These are phyloP conservation scores for Raphicerus campestris DNA, from an alignment of 2,113 vertebrate species.

Conservation along the genomic window DNA sequence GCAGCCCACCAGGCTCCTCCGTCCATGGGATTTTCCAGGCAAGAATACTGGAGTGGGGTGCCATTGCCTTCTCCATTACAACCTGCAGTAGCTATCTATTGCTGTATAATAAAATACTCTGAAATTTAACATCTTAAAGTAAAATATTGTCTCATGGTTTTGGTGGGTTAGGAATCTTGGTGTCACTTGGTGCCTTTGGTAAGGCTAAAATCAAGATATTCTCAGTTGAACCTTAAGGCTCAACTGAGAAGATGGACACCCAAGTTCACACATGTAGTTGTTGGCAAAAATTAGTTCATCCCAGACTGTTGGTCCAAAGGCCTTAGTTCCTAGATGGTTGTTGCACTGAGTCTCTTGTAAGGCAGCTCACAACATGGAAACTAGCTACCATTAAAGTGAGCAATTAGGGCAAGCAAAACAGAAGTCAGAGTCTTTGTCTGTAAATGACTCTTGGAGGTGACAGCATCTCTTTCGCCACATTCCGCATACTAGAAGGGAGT, in stretches of 20 bases:
- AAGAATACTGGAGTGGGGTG: too few relatives aligned
- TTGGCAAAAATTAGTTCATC: not conserved
- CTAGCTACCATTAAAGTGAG: not conserved
- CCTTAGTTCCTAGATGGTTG: not conserved
- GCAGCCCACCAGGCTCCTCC: too few relatives aligned
- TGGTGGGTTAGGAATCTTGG: not conserved
- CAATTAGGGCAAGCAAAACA: not conserved
- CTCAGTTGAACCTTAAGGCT: not conserved
- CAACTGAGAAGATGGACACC: not conserved
- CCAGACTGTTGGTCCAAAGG: not conserved
- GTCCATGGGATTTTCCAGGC: too few relatives aligned
- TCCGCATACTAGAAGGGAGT: not conserved
- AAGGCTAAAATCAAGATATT: not conserved
- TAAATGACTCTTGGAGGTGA: not conserved
- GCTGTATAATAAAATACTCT: not conserved
- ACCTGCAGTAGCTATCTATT: not conserved
- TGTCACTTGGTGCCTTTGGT: not conserved
- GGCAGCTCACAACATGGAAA: not conserved
- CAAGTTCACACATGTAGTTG: not conserved
- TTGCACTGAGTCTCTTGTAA: not conserved
- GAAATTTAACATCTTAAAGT: constrained; percentile 8
- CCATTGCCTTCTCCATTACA: not conserved
- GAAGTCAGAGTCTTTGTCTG: not conserved
- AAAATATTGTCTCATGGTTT: not conserved
- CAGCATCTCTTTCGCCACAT: not conserved